Base-by-base conservation (phyloP, 2,797 vertebrate genomes). In the Menidia menidia region DNA sequence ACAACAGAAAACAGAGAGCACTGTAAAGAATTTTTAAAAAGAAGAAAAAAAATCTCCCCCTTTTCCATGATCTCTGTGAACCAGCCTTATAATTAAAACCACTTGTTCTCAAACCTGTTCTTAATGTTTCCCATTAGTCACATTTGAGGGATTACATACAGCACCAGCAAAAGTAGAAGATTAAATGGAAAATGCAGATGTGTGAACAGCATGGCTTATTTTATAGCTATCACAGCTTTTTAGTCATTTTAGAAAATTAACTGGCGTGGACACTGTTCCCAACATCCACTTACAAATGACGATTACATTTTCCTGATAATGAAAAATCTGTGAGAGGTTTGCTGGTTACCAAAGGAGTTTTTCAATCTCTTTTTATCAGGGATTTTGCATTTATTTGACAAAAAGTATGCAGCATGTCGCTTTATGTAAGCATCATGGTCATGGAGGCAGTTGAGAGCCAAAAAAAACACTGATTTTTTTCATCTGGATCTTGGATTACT, bases 81-180 rank as follows among this genome's bases (percentile, higher is more conserved):
- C 72, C 77, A 77, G 69, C 55, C 82, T 92, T 90, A 93, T 92
- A 94, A 94, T 94, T 94, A 92, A 92, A 94, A 91, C 92, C 93
- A 93, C 85, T 91, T 92, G 92, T 89, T 91, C 74, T 82, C 52
- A 75, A 92, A 94, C 81, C 83, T 93, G 83, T 78, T 75, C 87
- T 89, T 92, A 91, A 95, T 96, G 94, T 95, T 96, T 96, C 93
- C 94, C 94, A 95, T 97, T 96, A 96, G 95, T 96, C 95, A 95
- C 95, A 94, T 96, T 95, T 96, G 94, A 96, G 93, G 94, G 94
- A 96, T 94, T 95, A 94, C 92, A 93, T 94, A 95, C 93, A 92
- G 94, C 93, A 94, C 92, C 93, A 94, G 90, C 93, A 92, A 94
- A 94, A 94, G 90, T 93, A 90, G 86, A 92, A 94, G 93, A 93